These are phyloP conservation scores for Drosophila simulans DNA, from an alignment of 1,140 invertebrate species.

Conservation along the genomic window DNA sequence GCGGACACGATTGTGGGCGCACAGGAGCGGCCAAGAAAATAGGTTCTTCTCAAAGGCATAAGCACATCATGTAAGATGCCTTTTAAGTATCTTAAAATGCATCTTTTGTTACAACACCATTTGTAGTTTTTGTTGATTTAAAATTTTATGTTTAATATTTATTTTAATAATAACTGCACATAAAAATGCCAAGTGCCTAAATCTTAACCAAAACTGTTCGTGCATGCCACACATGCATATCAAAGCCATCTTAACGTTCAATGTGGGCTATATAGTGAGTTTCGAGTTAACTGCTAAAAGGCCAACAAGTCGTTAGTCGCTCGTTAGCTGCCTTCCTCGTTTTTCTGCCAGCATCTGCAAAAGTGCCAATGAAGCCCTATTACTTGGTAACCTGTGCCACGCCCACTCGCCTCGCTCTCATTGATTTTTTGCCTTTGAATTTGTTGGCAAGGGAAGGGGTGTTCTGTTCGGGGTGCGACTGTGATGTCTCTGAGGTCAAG, in stretches of 20 bases:
- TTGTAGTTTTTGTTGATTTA: too few species aligned
- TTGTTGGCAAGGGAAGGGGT: slow-evolving; percentile 7
- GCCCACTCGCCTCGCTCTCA: slow-evolving; percentile 39
- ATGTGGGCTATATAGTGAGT: slow-evolving; percentile 56
- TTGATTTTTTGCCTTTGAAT: slow-evolving; percentile 66
- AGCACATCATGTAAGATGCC: too few species aligned
- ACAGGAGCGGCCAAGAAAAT: slow-evolving; percentile 6
- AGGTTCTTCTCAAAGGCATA: not conserved
- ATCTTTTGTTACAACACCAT: too few species aligned
- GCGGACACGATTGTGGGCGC: slow-evolving; percentile 19
- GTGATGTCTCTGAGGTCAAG: slow-evolving; percentile 63
- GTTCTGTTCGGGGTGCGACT: not conserved
- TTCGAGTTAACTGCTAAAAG: slow-evolving; percentile 51
- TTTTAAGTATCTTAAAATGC: not conserved
- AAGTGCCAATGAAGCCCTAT: slow-evolving; percentile 69
- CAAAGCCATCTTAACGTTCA: slow-evolving; percentile 55
- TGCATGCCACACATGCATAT: slow-evolving; percentile 39
- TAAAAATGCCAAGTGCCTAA: not conserved
- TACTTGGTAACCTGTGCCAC: slow-evolving; percentile 56
- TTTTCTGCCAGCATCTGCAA: slow-evolving; percentile 44
- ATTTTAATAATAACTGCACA: not conserved
- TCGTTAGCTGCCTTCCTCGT: slow-evolving; percentile 20
- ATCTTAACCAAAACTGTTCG: not conserved
- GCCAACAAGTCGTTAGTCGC: slow-evolving; percentile 54
- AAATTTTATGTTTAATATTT: too few species aligned